Evolutionary conservation across 2,797 vertebrate genomes (phyloP), one percentile per base, ranked within the genome.

Genomic region (Onychomys torridus): DNA sequence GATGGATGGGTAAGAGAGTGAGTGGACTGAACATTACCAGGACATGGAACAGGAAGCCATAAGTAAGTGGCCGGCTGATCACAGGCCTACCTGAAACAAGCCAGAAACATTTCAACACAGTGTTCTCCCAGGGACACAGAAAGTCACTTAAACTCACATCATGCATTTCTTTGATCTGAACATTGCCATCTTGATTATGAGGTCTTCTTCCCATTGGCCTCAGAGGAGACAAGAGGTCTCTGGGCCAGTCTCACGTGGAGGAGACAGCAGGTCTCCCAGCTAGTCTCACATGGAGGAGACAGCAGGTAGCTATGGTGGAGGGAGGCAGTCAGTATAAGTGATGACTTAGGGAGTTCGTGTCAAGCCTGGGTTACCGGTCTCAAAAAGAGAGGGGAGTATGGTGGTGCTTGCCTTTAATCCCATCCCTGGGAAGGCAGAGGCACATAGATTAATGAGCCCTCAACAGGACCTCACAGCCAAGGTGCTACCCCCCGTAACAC

Each of bases 21-120:
- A 21, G 0, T 59, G 5, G 59, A 29, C 67, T n/a, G 46, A 32
- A 46, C 61, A 32, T 43, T 89, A 25, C 57, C 65, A 37, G 12
- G 37, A 43, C 57, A 14, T 5, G 29, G 29, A 29, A 13, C 43
- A 21, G 49, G 52, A 5, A 49, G 14, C 63, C 71, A 17, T 46
- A 52, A 52, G 2, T 69, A 76, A 83, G 40, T 81, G 71, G 73
- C 61, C 77, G 82, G 25, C 46, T 52, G 25, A 69, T 77, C 23
- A 34, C 25, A 82, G 49, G 85, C 37, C 61, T 73, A 63, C 65
- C 90, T 71, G 43, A 92, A 96, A 91, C 37, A 92, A 92, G 91
- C 8, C 57, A 91, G 86, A 91, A 94, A 89, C 77, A 73, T 37
- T 79, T 57, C 59, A 43, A 46, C 10, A 63, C 11, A 46, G 40